Conservation (phyloP, 2,797 vertebrate species). For the Channa striata region DNA sequence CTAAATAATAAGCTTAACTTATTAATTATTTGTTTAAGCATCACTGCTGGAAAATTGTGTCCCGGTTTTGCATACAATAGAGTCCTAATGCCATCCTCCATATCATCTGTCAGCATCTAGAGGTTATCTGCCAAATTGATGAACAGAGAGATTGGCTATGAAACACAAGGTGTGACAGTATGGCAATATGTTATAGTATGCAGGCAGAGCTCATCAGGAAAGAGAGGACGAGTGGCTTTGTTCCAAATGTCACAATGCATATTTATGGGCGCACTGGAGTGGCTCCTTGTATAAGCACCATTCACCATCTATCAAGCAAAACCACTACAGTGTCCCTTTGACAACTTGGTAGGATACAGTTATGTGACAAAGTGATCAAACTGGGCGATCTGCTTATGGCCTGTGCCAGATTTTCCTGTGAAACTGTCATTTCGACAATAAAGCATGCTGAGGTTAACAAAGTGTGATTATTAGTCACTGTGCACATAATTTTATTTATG, state of each 20-base stretch:
- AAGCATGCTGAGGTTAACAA: constrained; percentile 51
- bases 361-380: constrained; percentile 76
- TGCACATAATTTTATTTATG: constrained; percentile 29
- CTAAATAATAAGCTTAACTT: constrained; percentile 59
- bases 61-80: constrained; percentile 69
- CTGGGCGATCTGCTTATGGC: constrained; percentile 59
- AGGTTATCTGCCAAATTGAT: constrained; percentile 84
- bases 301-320: constrained; percentile 84
- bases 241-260: constrained; percentile 91
- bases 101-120: constrained; percentile 83
- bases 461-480: constrained; percentile 53
- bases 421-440: constrained; percentile 58
- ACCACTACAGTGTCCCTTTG: constrained; percentile 79
- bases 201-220: constrained; percentile 86
- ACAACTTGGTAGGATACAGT: constrained; percentile 73
- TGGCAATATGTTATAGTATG: constrained; percentile 86
- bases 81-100: constrained; percentile 67
- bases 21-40: constrained; percentile 65
- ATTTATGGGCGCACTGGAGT: constrained; percentile 87
- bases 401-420: constrained; percentile 56
- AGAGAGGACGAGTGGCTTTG: constrained; percentile 87
- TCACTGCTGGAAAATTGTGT: constrained; percentile 59
- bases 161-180: constrained; percentile 87
- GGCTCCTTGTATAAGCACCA: constrained; percentile 86
- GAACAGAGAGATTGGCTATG: constrained; percentile 85